Percentiles rank a stretch among this genome's conserved stretches.
Evolutionary conservation across 2,888 invertebrate species (phyloP).

Genomic region (Netelia melanura): DNA sequence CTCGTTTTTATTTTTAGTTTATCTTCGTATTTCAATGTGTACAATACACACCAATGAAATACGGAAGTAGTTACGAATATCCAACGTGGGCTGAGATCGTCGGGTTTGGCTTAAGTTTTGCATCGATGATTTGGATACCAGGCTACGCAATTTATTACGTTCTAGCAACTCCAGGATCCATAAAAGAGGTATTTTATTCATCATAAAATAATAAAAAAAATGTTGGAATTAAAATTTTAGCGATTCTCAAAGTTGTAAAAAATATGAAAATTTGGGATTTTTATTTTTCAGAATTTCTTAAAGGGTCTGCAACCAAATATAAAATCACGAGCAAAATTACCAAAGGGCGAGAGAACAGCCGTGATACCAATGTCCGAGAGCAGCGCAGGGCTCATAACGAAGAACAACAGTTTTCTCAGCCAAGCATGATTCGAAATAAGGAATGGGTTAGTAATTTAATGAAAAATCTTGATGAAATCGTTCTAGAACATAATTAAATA

Average conservation of each 20-base stretch:
- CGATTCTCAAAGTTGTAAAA: not conserved
- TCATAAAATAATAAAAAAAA: not conserved
- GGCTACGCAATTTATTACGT: conserved; percentile 88
- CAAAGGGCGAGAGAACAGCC: conserved; percentile 84
- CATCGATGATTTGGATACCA: conserved; percentile 90
- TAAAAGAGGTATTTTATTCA: conserved; percentile 85
- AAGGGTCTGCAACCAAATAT: conserved; percentile 85
- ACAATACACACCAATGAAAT: conserved; percentile 87
- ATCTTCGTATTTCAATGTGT: conserved; percentile 88
- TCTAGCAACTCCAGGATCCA: conserved; percentile 85
- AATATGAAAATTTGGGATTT: not conserved
- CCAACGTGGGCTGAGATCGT: conserved; percentile 88
- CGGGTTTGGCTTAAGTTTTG: conserved; percentile 87
- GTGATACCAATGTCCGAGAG: conserved; percentile 86
- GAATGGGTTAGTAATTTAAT: conserved; percentile 30
- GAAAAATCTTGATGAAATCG: conserved; percentile 48
- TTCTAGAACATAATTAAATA: conserved; percentile 50
- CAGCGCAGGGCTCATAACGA: conserved; percentile 84
- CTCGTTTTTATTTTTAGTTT: conserved; percentile 84
- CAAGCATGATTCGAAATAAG: conserved; percentile 76
- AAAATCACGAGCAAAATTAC: conserved; percentile 83
- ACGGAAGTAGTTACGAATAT: conserved; percentile 87
- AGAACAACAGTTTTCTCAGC: conserved; percentile 83
- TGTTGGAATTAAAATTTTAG: not conserved
- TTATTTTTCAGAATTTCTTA: conserved; percentile 83